Evolutionary conservation across 2,797 vertebrate genomes (phyloP), one percentile per base, ranked within the genome.

Genomic region (Pseudochirops corinnae): DNA sequence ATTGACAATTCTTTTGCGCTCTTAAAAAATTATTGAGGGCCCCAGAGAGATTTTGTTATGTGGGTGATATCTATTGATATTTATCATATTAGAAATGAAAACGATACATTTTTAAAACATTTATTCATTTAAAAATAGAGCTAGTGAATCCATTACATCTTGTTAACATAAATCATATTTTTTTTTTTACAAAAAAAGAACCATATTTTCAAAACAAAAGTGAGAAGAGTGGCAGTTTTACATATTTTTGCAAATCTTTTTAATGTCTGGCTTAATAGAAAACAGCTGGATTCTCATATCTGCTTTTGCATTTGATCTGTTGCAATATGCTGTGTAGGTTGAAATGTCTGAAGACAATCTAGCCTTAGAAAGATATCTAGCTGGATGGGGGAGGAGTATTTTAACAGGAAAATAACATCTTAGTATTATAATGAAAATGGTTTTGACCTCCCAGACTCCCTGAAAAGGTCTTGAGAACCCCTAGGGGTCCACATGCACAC

Each of bases 151-250:
- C 29, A 93, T 67, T 91, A 93, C 18, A 93, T 87, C 24, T 46
- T 93, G 46, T 93, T 93, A 96, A 95, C 50, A 91, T 67, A 94
- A 90, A 93, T 90, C 55, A 94, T 29, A 46, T n/a, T n/a, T n/a
- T 39, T 33, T 87, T 87, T 87, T 50, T 21, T 50, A 50, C 67
- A 10, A 87, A 67, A 93, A 96, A 94, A 90, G 91, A 93, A 91
- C 31, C 46, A 16, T 56, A n/a, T 55, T 55, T 62, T 26, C 91
- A 0, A 56, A 82, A 4, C 90, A 90, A 95, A 92, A 96, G 74
- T 93, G 52, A 53, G 67, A 94, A 91, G 62, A 92, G 91, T 58
- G 58, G 62, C 55, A 90, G 21, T 94, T 55, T 58, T 94, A 91
- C 55, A 56, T 55, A 94, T 82, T 94, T 95, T 90, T 92, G 31